These are phyloP conservation scores for Amblyopsis rosae DNA, from an alignment of 2,113 vertebrate genomes.

Conservation along the genomic window DNA sequence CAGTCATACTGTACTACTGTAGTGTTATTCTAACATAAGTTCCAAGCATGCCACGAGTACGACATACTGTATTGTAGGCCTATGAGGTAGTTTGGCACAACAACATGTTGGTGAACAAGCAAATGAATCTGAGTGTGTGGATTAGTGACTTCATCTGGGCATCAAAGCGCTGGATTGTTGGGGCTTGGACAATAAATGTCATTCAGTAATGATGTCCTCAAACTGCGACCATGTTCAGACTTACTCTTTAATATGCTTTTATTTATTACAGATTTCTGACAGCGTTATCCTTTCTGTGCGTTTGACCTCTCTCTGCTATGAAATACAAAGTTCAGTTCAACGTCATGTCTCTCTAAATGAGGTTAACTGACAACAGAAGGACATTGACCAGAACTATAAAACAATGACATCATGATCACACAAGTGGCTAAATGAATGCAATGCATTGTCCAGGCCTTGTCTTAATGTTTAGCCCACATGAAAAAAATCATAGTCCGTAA, in stretches of 20 bases:
- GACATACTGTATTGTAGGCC: not conserved
- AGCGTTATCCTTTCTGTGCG: no score
- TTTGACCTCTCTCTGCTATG: no score
- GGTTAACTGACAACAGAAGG: slow-evolving; percentile 13
- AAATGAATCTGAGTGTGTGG: slow-evolving; percentile 16
- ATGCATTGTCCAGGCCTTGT: not conserved
- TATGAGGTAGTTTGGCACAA: slow-evolving; percentile 35
- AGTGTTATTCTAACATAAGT: not conserved
- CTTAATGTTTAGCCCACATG: not conserved
- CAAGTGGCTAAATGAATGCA: slow-evolving; percentile 1
- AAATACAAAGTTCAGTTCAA: no score
- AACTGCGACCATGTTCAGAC: not conserved
- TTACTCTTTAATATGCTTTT: no score
- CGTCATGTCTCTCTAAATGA: not conserved
- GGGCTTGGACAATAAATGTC: slow-evolving; percentile 35
- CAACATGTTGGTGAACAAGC: slow-evolving; percentile 8
- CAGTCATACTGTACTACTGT: not conserved
- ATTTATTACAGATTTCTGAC: no score
- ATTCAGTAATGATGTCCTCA: slow-evolving; percentile 46
- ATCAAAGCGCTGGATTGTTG: slow-evolving; percentile 60
- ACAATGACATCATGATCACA: slow-evolving; percentile 16
- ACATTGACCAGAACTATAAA: slow-evolving; percentile 7
- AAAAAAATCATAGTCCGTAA: not conserved
- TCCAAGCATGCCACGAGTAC: slow-evolving; percentile 13
- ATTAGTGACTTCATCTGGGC: not conserved